Base-by-base conservation (phyloP, 2,113 vertebrate genomes). In the Ochotona princeps region DNA sequence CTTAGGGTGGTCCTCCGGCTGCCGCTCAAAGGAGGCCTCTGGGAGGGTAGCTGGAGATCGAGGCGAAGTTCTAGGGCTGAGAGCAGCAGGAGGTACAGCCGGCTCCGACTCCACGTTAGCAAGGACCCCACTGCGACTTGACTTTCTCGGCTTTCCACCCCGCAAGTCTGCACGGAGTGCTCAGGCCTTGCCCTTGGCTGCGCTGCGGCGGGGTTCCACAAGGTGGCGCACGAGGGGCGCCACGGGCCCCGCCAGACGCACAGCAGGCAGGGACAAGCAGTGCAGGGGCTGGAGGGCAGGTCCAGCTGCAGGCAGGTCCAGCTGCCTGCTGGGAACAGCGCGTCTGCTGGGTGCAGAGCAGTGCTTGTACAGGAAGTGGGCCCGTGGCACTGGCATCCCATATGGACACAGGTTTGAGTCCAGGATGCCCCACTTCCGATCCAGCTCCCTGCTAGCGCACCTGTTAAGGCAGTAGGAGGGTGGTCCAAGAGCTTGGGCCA, bases 31-130 rank as follows among this genome's bases (percentile, higher is more conserved):
- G 51, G 30, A 44, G 35, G 17, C 23, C 85, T 10, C 74, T 49
- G 20, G 67, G 57, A 65, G 18, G 23, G 7, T 0, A 0, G 1
- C 0, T 13, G 57, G 49, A 61, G 65, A 54, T 4, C 5, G 13
- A 80, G 61, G 44, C 86, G 28, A 23, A 51, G 35, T 17, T 86
- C 28, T 20, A 6, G 12, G 5, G 35, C 63, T 8, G 26, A 78
- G 30, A 20, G 73, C 38, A 23, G 49, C 66, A 32, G 57, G 35
- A 21, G 47, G 51, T 13, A 4, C 70, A 30, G 65, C 26, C 4
- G 26, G 72, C 30, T 79, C 54, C 38, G n/a, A 10, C 44, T 21
- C 60, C 13, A 32, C 4, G 49, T 49, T 9, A 25, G 86, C 17
- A 10, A 2, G 30, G 76, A 63, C 20, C 86, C 32, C 85, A 23